Evolutionary conservation across 2,888 invertebrate genomes (phyloP).

Genomic region (Noctua pronuba): DNA sequence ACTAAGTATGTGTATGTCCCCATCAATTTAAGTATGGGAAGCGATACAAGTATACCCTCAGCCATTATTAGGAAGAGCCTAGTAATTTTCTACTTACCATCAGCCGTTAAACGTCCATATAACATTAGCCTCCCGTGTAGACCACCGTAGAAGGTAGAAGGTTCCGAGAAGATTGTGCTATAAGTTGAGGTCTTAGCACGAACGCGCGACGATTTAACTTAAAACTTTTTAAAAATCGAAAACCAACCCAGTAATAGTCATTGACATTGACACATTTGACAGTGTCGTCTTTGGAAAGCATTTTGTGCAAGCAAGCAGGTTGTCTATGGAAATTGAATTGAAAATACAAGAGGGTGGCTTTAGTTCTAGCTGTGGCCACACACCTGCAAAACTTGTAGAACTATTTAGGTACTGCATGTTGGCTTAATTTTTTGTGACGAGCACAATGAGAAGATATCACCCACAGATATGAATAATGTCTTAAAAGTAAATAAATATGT

Average conservation of each 20-base stretch:
- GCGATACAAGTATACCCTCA: constrained; percentile 17
- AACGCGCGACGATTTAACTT: not conserved
- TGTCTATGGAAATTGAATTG: not conserved
- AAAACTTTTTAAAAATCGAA: too few species aligned
- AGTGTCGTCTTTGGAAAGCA: too few species aligned
- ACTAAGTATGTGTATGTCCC: not conserved
- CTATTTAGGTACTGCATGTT: not conserved
- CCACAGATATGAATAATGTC: not conserved
- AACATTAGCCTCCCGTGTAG: constrained; percentile 51
- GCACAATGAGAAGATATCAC: not conserved
- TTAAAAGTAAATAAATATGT: not conserved
- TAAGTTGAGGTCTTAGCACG: not conserved
- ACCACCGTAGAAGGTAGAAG: constrained; percentile 38
- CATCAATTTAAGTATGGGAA: constrained; percentile 24
- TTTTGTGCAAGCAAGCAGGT: too few species aligned
- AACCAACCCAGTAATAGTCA: too few species aligned
- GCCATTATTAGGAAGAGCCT: constrained; percentile 32
- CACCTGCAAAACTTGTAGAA: not conserved
- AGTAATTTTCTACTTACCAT: constrained; percentile 61
- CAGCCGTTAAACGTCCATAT: constrained; percentile 41
- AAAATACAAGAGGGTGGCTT: not conserved
- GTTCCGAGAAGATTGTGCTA: constrained; percentile 33
- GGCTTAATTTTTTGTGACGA: not conserved
- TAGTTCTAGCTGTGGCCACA: not conserved
- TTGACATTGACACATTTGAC: too few species aligned